Percentiles rank a stretch among this genome's conserved stretches.
These are phyloP conservation scores for Brenthis daphne DNA, from an alignment of 2,888 invertebrate species.

Conservation along the genomic window DNA sequence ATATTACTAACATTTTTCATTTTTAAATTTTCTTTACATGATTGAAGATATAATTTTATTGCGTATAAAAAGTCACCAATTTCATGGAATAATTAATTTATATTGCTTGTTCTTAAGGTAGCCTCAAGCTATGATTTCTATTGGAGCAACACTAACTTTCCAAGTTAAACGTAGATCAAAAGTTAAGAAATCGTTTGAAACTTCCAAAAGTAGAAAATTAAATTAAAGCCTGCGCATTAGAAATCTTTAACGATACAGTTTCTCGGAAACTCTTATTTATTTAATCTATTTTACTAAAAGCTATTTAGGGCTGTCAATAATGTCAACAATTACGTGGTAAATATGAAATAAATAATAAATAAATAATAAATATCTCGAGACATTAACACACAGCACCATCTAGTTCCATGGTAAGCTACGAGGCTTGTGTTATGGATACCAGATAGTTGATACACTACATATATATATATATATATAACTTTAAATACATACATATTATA, in stretches of 20 bases:
- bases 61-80: neutral
- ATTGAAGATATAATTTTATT: neutral
- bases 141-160: conserved; percentile 13
- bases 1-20: too few relatives aligned
- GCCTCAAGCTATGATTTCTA: conserved; percentile 7
- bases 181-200: conserved; percentile 11
- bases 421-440: too few relatives aligned
- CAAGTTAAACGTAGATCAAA: conserved; percentile 15
- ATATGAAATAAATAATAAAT: too few relatives aligned
- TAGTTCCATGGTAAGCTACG: too few relatives aligned
- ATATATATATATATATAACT: too few relatives aligned
- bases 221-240: conserved; percentile 1
- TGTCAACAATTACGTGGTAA: too few relatives aligned
- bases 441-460: too few relatives aligned
- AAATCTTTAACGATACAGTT: conserved; percentile 6
- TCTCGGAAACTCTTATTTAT: neutral
- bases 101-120: conserved; percentile 9
- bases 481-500: too few relatives aligned
- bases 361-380: too few relatives aligned
- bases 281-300: neutral
- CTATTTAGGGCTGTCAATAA: neutral
- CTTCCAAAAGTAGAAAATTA: conserved; percentile 12
- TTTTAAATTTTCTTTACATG: neutral
- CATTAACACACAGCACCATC: too few relatives aligned
- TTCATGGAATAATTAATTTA: conserved; percentile 3